These are phyloP conservation scores for Aleadryas rufinucha DNA, from an alignment of 2,113 vertebrate genomes.

Conservation along the genomic window DNA sequence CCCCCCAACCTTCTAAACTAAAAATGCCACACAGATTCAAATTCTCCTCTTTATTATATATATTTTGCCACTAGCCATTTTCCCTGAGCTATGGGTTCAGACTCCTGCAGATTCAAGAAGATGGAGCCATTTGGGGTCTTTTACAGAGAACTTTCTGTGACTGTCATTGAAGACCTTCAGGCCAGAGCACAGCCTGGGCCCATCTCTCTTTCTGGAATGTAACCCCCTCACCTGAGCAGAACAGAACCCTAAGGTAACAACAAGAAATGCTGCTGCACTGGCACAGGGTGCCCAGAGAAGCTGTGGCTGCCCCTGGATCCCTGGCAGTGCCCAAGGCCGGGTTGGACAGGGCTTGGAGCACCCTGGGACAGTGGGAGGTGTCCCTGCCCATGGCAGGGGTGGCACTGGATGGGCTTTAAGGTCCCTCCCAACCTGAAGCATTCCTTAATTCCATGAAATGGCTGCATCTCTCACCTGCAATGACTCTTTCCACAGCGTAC, in stretches of 20 bases:
- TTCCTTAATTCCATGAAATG: background rate
- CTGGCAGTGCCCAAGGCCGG: background rate
- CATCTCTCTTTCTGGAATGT: background rate
- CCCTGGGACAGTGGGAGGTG: fast-evolving
- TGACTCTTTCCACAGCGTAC: slow-evolving; percentile 91
- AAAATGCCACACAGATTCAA: background rate
- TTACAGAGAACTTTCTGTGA: background rate
- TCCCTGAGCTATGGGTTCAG: background rate
- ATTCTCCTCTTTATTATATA: background rate
- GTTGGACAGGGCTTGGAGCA: fast-evolving
- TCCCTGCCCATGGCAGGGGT: background rate
- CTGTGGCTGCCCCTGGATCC: background rate
- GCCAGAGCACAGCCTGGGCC: background rate
- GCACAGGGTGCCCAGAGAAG: background rate
- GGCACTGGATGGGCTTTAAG: fast-evolving
- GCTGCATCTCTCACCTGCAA: slow-evolving; percentile 78
- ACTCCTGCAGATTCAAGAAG: background rate
- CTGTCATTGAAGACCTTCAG: background rate
- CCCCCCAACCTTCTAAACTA: background rate
- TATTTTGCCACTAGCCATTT: background rate
- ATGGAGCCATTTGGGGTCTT: background rate
- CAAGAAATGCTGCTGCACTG: background rate
- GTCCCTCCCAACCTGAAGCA: background rate
- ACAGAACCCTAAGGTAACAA: background rate
- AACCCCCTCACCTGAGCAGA: background rate